Evolutionary conservation across 2,113 vertebrate genomes (phyloP), one percentile per base, ranked within the genome.

Genomic region (Pituophis catenifer): DNA sequence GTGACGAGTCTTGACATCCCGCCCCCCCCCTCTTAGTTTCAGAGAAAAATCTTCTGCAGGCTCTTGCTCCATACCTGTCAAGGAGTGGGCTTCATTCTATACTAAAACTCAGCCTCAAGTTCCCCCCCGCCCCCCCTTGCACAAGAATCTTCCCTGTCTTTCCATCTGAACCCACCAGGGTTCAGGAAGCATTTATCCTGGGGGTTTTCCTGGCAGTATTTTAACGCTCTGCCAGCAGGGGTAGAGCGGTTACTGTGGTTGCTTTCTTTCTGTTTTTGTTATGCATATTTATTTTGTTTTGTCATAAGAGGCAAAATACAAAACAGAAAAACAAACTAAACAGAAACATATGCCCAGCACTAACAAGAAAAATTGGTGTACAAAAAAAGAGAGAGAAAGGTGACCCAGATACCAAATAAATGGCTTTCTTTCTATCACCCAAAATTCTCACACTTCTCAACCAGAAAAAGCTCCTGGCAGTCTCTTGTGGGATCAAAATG

Each of bases 101-200:
- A 3, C 70, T 81, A 19, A 33, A 81, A 81, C 15, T 2, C n/a
- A 33, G 7, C n/a, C n/a, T 81, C 70, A 19, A 19, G 33, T 15
- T 8, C 3, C 2, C 0, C n/a, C n/a, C 65, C 13, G n/a, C n/a
- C 6, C 0, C 15, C 15, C 38, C 2, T 44, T 17, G 13, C n/a
- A 19, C 15, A 75, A 75, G 70, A 33, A 0, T 38, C 70, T 38
- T 17, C 17, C 29, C n/a, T 33, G 13, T 8, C 15, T 75, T 81
- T 81, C 8, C 7, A 81, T 38, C 70, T 38, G 70, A 33, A 38
- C 70, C 70, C 70, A 50, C 48, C 48, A 33, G n/a, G n/a, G 15
- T 33, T 15, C 2, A 44, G 6, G 13, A 15, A 19, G 70, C 6
- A 33, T 75, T 33, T 75, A 7, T 38, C 15, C 5, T 15, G 65